These are phyloP conservation scores for Paguma larvata DNA, from an alignment of 2,797 vertebrate genomes.

Conservation along the genomic window DNA sequence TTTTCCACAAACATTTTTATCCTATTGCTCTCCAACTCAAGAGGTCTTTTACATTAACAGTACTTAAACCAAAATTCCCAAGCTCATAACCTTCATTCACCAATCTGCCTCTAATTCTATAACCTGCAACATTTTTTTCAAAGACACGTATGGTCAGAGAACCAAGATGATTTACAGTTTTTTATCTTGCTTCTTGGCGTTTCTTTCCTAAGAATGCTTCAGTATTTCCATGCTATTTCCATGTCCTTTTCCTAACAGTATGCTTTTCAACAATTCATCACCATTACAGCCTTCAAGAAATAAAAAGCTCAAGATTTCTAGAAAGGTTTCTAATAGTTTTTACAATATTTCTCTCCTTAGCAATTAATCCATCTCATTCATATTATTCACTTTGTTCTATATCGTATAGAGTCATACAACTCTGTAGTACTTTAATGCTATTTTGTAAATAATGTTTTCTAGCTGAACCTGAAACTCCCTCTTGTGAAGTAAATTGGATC, in stretches of 20 bases:
- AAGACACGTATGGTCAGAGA: not conserved
- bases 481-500: not conserved
- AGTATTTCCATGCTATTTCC: not conserved
- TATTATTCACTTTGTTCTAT: not conserved
- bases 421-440: not conserved
- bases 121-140: not conserved
- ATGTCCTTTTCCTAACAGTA: not conserved
- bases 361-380: not conserved
- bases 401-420: not conserved
- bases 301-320: not conserved
- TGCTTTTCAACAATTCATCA: not conserved
- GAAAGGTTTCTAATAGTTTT: not conserved
- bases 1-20: not conserved
- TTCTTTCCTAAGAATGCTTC: not conserved
- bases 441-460: not conserved
- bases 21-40: not conserved
- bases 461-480: not conserved
- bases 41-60: not conserved
- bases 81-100: not conserved
- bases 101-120: not conserved
- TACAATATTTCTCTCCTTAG: not conserved
- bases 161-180: not conserved
- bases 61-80: not conserved
- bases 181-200: not conserved
- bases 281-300: not conserved